These are phyloP conservation scores for Macrosiphum euphorbiae DNA, from an alignment of 2,888 invertebrate genomes.

Conservation along the genomic window DNA sequence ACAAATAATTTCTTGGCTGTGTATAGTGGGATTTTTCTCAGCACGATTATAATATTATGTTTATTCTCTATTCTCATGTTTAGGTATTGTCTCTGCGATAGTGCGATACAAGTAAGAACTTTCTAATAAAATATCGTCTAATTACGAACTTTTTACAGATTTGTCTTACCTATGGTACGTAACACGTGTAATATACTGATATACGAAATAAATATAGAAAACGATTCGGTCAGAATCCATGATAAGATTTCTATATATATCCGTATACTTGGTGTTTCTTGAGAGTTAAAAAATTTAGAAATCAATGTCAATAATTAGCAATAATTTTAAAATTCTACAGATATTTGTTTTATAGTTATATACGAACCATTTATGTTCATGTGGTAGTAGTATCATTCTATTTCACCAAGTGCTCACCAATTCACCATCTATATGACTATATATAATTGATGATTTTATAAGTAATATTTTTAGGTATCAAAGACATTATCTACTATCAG, in stretches of 20 bases:
- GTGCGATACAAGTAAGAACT: not conserved
- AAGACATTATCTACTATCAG: not conserved
- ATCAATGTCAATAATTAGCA: not conserved
- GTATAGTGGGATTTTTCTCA: constrained; percentile 23
- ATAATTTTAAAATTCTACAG: not conserved
- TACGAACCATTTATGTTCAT: not conserved
- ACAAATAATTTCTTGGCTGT: constrained; percentile 17
- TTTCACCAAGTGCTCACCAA: not conserved
- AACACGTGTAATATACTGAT: not conserved
- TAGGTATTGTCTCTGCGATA: not conserved
- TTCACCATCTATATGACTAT: not conserved
- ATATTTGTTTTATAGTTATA: not conserved
- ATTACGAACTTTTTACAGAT: not conserved
- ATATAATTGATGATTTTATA: not conserved
- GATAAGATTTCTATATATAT: not conserved
- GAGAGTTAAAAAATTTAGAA: too few species aligned
- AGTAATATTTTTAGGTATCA: not conserved
- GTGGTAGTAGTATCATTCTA: not conserved
- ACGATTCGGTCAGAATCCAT: not conserved
- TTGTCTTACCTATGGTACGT: not conserved
- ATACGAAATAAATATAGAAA: not conserved
- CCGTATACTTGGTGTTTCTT: not conserved
- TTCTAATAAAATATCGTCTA: constrained; percentile 18
- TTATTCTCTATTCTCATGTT: constrained; percentile 23
- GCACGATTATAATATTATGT: not conserved